These are phyloP conservation scores for Cisticola juncidis DNA, from an alignment of 2,113 vertebrate genomes.

Conservation along the genomic window DNA sequence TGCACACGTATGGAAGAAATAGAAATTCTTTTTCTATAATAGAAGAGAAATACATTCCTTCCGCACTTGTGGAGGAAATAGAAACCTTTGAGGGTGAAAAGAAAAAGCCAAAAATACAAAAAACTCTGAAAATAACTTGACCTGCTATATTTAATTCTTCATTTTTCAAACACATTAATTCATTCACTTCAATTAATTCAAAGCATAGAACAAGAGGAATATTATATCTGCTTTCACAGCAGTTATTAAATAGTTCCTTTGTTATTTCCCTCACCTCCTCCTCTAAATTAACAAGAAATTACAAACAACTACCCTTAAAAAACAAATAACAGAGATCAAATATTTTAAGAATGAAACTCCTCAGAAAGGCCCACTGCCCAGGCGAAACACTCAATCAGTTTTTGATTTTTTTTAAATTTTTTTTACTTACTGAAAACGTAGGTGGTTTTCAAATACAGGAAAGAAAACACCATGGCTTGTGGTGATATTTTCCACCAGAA, in stretches of 20 bases:
- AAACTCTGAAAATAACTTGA: not conserved
- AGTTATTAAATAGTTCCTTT: not conserved
- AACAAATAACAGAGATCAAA: not conserved
- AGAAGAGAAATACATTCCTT: not conserved
- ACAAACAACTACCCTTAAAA: not conserved
- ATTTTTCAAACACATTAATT: not conserved
- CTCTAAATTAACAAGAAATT: not conserved
- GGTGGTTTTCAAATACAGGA: constrained; percentile 70
- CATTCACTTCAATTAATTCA: not conserved
- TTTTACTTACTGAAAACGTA: constrained; percentile 63
- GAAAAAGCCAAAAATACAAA: not conserved
- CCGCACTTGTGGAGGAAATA: not conserved
- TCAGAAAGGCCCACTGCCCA: constrained; percentile 16
- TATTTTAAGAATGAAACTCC: not conserved
- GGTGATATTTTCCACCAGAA: constrained; percentile 71
- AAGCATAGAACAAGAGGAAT: not conserved
- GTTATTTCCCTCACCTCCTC: not conserved
- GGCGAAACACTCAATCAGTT: not conserved
- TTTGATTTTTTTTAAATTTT: not conserved
- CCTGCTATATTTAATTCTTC: not conserved
- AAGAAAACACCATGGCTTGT: constrained; percentile 61
- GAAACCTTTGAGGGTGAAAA: not conserved
- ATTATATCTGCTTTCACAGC: not conserved
- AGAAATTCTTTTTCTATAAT: not conserved
- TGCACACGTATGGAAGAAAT: not conserved